These are phyloP conservation scores for Rhodeus uyekii DNA, from an alignment of 2,797 vertebrate genomes.

Conservation along the genomic window DNA sequence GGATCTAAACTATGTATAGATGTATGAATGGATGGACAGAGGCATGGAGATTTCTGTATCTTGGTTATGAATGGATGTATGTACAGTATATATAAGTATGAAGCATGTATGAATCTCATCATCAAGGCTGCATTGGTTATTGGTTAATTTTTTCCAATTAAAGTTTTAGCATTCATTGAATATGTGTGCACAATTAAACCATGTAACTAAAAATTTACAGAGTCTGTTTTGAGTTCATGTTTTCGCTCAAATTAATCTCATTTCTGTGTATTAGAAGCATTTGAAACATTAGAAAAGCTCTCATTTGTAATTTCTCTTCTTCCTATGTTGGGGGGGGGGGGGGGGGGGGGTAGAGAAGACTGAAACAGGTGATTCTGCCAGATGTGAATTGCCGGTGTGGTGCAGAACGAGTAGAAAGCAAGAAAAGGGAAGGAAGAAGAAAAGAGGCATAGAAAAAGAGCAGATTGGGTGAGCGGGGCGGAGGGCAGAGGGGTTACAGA, in stretches of 20 bases:
- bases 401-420: conserved; percentile 39
- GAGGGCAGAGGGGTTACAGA: conserved; percentile 46
- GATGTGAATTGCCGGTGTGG: not conserved
- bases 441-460: conserved; percentile 36
- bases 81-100: not conserved
- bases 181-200: not conserved
- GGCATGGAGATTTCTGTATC: too few relatives aligned
- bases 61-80: too few relatives aligned
- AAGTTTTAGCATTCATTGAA: not conserved
- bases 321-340: too few relatives aligned
- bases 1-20: too few relatives aligned
- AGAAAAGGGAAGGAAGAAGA: conserved; percentile 55
- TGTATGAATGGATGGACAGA: too few relatives aligned
- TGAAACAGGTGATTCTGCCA: conserved; percentile 49
- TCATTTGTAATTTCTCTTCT: not conserved
- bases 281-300: not conserved
- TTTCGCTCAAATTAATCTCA: not conserved
- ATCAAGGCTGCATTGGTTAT: too few relatives aligned
- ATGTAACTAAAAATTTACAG: not conserved
- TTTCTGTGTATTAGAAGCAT: not conserved
- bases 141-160: too few relatives aligned
- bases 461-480: conserved; percentile 17
- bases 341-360: too few relatives aligned
- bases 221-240: not conserved
- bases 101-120: too few relatives aligned